phyloP scores from a whole-genome alignment of 2,888 invertebrate genomes.

The Drosophila trichaetosa region DNA sequence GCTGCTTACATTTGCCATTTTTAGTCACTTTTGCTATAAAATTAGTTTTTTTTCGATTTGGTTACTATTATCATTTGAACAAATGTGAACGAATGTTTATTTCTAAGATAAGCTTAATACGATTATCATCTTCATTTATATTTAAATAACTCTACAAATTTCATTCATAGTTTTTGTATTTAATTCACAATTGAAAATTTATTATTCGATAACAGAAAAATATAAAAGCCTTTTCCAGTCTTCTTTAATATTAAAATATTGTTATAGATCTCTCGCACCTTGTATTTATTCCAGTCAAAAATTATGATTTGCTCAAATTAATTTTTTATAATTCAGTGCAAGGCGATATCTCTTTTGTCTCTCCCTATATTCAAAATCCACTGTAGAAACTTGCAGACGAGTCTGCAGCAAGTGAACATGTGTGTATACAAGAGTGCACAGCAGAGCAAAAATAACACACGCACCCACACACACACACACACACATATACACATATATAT shows the following conservation, averaged over 20 bases:
- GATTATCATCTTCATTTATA: too few species aligned
- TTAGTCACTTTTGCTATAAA: too few species aligned
- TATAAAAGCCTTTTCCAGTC: background rate
- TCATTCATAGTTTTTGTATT: background rate
- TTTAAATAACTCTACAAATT: background rate
- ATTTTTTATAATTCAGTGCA: background rate
- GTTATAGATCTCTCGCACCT: background rate
- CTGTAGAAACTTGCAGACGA: conserved; percentile 12
- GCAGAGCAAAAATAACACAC: conserved; percentile 2
- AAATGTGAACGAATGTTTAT: too few species aligned
- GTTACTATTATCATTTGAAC: background rate
- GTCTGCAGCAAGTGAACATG: conserved; percentile 18
- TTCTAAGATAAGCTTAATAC: too few species aligned
- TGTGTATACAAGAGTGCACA: conserved; percentile 17
- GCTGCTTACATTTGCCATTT: background rate
- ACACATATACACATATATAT: background rate
- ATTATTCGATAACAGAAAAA: background rate
- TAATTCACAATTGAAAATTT: background rate
- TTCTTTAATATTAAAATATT: background rate
- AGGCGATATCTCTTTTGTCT: background rate
- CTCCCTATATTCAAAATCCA: conserved; percentile 7
- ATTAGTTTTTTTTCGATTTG: background rate
- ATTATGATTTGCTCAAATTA: background rate
- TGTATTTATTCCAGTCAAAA: background rate
- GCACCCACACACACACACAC: background rate